Conservation (phyloP, 2,797 vertebrate genomes). For the Leucoraja ocellata region DNA sequence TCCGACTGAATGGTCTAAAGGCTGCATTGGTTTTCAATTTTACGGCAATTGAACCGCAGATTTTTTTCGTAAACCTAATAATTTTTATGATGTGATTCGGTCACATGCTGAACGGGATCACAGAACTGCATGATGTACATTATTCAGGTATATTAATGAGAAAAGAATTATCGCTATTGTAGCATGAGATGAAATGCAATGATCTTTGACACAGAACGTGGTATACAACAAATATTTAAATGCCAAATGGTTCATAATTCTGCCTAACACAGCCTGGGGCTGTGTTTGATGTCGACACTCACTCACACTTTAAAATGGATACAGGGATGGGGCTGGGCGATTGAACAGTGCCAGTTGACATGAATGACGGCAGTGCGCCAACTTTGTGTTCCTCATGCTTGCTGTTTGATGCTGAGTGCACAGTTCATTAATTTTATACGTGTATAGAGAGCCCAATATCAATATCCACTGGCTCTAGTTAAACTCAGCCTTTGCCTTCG, state of each 20-base stretch:
- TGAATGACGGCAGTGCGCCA: too few relatives aligned
- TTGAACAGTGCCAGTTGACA: too few relatives aligned
- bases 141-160: not conserved
- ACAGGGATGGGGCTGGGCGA: too few relatives aligned
- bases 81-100: not conserved
- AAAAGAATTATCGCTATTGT: not conserved
- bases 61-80: not conserved
- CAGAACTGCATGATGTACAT: not conserved
- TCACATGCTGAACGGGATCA: not conserved
- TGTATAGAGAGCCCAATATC: too few relatives aligned
- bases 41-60: constrained; percentile 19
- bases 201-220: not conserved
- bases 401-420: too few relatives aligned
- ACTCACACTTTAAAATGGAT: too few relatives aligned
- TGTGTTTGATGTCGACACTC: too few relatives aligned
- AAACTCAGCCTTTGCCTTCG: too few relatives aligned
- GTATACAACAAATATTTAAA: not conserved
- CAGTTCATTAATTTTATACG: too few relatives aligned
- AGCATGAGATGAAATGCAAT: not conserved
- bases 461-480: too few relatives aligned
- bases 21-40: constrained; percentile 30
- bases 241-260: not conserved
- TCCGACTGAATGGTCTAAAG: not conserved
- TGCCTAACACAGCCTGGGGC: not conserved
- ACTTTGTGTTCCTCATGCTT: too few relatives aligned